These are phyloP conservation scores for Dasypolia templi DNA, from an alignment of 2,888 invertebrate genomes.

Conservation along the genomic window DNA sequence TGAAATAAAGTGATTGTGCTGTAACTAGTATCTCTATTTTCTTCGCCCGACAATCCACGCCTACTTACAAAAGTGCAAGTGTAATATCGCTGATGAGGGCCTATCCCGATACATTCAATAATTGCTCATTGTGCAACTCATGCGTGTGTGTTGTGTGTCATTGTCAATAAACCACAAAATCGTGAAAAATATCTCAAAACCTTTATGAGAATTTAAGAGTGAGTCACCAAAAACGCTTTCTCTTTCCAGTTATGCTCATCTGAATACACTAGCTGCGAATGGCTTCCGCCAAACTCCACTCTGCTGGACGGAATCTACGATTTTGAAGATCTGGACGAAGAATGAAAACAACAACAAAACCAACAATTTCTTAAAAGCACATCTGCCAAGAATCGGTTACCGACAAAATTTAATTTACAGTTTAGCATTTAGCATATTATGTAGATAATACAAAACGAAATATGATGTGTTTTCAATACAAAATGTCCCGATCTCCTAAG, in stretches of 20 bases:
- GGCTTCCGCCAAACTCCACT: slow-evolving; percentile 91
- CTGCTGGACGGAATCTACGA: slow-evolving; percentile 82
- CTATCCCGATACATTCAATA: too few relatives aligned
- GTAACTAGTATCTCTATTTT: too few relatives aligned
- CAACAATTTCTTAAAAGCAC: too few relatives aligned
- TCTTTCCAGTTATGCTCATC: slow-evolving; percentile 78
- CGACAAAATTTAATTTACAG: not conserved
- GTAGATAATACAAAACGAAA: too few relatives aligned
- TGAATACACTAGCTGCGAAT: slow-evolving; percentile 83
- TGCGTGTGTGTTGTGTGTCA: too few relatives aligned
- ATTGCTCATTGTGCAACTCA: too few relatives aligned
- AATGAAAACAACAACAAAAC: slow-evolving; percentile 27
- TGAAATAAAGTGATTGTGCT: too few relatives aligned
- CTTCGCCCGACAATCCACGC: too few relatives aligned
- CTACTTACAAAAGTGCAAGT: too few relatives aligned
- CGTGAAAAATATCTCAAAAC: not conserved
- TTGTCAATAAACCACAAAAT: too few relatives aligned
- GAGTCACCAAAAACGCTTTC: not conserved
- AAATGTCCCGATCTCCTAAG: not conserved
- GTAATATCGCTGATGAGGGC: too few relatives aligned
- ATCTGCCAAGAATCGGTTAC: not conserved
- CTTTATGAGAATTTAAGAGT: not conserved
- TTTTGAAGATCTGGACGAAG: slow-evolving; percentile 62
- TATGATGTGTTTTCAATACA: not conserved
- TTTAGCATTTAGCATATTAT: not conserved